Percentiles rank a stretch among this genome's conserved stretches.
Evolutionary conservation across 2,888 invertebrate genomes (phyloP).

Genomic region (Orchestes rusci): DNA sequence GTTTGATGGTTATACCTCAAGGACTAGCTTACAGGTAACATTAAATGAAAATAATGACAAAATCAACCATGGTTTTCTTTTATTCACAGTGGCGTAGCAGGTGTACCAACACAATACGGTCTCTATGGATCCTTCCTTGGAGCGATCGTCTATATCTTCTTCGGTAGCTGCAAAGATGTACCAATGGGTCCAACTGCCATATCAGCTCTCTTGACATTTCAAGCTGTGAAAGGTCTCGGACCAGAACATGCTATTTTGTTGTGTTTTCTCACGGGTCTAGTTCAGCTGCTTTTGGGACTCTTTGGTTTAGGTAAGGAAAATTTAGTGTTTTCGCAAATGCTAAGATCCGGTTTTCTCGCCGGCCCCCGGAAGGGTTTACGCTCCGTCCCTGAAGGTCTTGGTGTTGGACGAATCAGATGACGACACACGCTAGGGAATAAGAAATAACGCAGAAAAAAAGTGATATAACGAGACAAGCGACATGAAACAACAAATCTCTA

Average conservation of each 20-base stretch:
- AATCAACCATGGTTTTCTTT: not conserved
- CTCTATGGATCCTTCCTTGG: constrained; percentile 91
- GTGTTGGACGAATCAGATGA: no score
- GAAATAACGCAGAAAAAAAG: no score
- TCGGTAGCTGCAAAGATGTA: constrained; percentile 89
- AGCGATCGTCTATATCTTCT: constrained; percentile 80
- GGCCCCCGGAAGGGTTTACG: no score
- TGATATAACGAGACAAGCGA: no score
- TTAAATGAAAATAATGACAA: not conserved
- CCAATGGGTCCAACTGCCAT: constrained; percentile 92
- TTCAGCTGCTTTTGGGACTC: constrained; percentile 74
- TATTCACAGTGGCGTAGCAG: constrained; percentile 30
- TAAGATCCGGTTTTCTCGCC: no score
- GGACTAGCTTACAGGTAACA: constrained; percentile 58
- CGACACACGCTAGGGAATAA: no score
- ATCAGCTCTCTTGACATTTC: constrained; percentile 77
- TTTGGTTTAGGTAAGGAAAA: constrained; percentile 68
- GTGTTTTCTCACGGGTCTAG: constrained; percentile 64
- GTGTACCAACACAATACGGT: constrained; percentile 75
- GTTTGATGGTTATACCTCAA: constrained; percentile 88
- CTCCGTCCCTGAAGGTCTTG: no score
- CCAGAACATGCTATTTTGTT: constrained; percentile 67
- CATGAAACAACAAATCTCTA: no score
- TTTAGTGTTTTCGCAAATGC: no score
- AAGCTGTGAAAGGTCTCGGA: constrained; percentile 59